A percentile compares a stretch with the other conserved stretches of the same genome.
Evolutionary conservation across 2,888 invertebrate genomes (phyloP).

Genomic region (Branchellion lobata): DNA sequence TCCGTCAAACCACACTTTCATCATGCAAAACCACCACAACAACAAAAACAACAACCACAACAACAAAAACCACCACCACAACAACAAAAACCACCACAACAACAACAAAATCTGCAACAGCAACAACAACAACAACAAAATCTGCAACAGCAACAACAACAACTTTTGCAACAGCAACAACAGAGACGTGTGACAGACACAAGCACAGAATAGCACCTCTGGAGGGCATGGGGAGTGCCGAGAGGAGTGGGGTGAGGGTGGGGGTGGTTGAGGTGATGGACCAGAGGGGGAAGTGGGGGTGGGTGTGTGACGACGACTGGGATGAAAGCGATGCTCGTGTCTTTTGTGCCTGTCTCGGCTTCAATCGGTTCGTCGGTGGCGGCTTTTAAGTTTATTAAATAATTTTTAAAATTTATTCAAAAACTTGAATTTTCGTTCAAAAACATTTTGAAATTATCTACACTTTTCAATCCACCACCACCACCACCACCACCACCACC

Average conservation of each 20-base stretch:
- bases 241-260: conserved; percentile 29
- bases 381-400: background rate
- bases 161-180: too few species aligned
- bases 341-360: conserved; percentile 51
- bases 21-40: too few species aligned
- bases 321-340: conserved; percentile 51
- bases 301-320: conserved; percentile 52
- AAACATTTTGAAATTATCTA: too few species aligned
- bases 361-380: conserved; percentile 37
- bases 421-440: too few species aligned
- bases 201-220: conserved; percentile 48
- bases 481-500: too few species aligned
- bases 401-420: too few species aligned
- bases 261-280: conserved; percentile 50
- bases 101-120: too few species aligned
- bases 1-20: background rate
- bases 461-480: too few species aligned
- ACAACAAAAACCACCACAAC: too few species aligned
- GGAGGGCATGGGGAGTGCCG: background rate
- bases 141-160: too few species aligned
- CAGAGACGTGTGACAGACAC: conserved; percentile 25
- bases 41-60: background rate
- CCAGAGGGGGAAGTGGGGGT: conserved; percentile 45
- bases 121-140: too few species aligned
- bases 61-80: background rate